These are phyloP conservation scores for Paratrypauchen microcephalus DNA, from an alignment of 2,797 vertebrate species.

Conservation along the genomic window DNA sequence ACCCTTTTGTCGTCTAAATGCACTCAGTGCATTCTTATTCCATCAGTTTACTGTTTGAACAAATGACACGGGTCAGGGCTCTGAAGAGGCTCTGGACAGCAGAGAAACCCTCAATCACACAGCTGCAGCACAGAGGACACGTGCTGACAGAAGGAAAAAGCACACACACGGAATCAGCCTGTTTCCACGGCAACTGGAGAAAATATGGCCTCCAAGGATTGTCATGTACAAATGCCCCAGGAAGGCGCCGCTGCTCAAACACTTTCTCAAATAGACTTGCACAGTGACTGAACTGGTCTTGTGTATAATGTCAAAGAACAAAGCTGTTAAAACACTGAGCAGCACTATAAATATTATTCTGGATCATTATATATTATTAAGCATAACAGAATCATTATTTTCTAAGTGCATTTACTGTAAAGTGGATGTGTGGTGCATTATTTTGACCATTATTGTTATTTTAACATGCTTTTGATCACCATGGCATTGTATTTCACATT, in stretches of 20 bases:
- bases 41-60: constrained; percentile 53
- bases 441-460: too few relatives aligned
- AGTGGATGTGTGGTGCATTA: too few relatives aligned
- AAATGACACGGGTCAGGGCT: constrained; percentile 51
- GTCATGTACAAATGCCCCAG: constrained; percentile 44
- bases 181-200: constrained; percentile 76
- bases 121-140: constrained; percentile 24
- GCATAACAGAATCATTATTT: too few relatives aligned
- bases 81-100: constrained; percentile 50
- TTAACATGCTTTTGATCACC: too few relatives aligned
- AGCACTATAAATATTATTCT: background rate
- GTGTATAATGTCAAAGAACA: background rate
- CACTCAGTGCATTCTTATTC: constrained; percentile 47
- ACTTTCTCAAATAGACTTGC: constrained; percentile 28
- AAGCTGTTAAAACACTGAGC: too few relatives aligned
- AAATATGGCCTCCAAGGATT: constrained; percentile 64
- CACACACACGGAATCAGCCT: constrained; percentile 52
- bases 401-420: too few relatives aligned
- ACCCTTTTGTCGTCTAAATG: constrained; percentile 54
- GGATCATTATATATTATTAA: background rate
- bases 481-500: too few relatives aligned
- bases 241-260: constrained; percentile 38
- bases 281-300: background rate
- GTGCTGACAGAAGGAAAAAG: constrained; percentile 12
- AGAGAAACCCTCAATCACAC: constrained; percentile 48